Evolutionary conservation across 2,888 invertebrate species (phyloP).

Genomic region (Cryptus armator): DNA sequence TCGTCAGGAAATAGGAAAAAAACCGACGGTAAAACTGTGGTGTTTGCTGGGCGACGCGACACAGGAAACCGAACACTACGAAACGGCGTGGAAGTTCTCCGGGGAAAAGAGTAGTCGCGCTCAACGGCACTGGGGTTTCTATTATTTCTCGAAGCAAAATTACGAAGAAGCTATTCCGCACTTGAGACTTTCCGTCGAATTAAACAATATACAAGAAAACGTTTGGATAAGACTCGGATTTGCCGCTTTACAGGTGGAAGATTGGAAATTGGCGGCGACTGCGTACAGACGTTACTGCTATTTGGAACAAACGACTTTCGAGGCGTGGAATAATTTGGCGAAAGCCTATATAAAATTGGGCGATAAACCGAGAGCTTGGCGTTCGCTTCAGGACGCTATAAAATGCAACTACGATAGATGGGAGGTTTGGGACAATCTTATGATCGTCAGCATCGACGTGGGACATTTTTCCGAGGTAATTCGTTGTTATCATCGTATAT

Average conservation of each 20-base stretch:
- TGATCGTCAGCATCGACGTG: conserved; percentile 95
- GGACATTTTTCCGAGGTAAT: conserved; percentile 94
- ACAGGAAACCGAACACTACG: conserved; percentile 92
- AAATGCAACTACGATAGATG: conserved; percentile 97
- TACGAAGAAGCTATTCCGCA: conserved; percentile 93
- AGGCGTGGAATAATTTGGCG: conserved; percentile 99
- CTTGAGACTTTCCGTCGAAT: conserved; percentile 92
- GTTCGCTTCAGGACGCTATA: conserved; percentile 94
- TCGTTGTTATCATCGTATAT: conserved; percentile 92
- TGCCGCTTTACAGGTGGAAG: conserved; percentile 91
- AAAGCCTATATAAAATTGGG: conserved; percentile 96
- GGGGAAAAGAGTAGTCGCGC: conserved; percentile 93
- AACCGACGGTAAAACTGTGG: conserved; percentile 94
- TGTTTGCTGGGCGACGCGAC: conserved; percentile 96
- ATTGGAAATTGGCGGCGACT: conserved; percentile 93
- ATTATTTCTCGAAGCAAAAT: conserved; percentile 90
- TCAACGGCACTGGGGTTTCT: conserved; percentile 95
- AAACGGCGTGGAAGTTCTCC: conserved; percentile 97
- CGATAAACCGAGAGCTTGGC: conserved; percentile 94
- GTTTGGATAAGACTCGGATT: conserved; percentile 95
- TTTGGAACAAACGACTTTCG: conserved; percentile 94
- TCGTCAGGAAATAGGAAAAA: conserved; percentile 91
- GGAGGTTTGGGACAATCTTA: conserved; percentile 98
- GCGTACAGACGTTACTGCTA: conserved; percentile 95
- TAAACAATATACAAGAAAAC: conserved; percentile 95